These are phyloP conservation scores for Napeogenes inachia DNA, from an alignment of 2,888 invertebrate species.

Conservation along the genomic window DNA sequence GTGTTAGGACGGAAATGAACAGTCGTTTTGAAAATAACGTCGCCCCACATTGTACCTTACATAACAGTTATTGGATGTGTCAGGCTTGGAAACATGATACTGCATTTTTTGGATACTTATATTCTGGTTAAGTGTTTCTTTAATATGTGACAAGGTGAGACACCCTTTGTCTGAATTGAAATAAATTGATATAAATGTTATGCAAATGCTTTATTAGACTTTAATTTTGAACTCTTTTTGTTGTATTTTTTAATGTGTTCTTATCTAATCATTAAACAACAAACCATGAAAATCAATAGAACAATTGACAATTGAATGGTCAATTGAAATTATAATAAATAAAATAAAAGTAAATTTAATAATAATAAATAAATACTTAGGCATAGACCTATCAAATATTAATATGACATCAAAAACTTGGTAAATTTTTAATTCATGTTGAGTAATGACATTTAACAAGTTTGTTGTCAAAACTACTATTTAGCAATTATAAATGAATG, in stretches of 20 bases:
- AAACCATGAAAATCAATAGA: too few species aligned
- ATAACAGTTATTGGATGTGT: slow-evolving; percentile 32
- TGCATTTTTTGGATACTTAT: slow-evolving; percentile 8
- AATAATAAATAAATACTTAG: too few species aligned
- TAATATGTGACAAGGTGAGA: not conserved
- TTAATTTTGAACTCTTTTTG: not conserved
- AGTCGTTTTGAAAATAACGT: slow-evolving; percentile 29
- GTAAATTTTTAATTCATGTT: too few species aligned
- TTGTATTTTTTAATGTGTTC: not conserved
- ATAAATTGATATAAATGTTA: not conserved
- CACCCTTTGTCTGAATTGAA: not conserved
- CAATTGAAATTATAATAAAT: too few species aligned
- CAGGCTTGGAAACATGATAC: slow-evolving; percentile 27
- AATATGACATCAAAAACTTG: too few species aligned
- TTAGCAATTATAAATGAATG: not conserved
- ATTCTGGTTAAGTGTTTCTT: slow-evolving; percentile 8
- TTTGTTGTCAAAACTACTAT: not conserved
- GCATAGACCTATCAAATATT: too few species aligned
- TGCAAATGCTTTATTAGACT: too few species aligned
- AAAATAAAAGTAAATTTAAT: too few species aligned
- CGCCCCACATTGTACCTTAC: slow-evolving; percentile 26
- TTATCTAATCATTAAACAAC: not conserved
- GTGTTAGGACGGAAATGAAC: slow-evolving; percentile 25
- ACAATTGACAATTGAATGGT: too few species aligned
- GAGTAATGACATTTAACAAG: not conserved